A percentile compares a stretch with the other conserved stretches of the same genome.
phyloP scores from a whole-genome alignment of 2,888 invertebrate species.

The Augochlorella aurata region DNA sequence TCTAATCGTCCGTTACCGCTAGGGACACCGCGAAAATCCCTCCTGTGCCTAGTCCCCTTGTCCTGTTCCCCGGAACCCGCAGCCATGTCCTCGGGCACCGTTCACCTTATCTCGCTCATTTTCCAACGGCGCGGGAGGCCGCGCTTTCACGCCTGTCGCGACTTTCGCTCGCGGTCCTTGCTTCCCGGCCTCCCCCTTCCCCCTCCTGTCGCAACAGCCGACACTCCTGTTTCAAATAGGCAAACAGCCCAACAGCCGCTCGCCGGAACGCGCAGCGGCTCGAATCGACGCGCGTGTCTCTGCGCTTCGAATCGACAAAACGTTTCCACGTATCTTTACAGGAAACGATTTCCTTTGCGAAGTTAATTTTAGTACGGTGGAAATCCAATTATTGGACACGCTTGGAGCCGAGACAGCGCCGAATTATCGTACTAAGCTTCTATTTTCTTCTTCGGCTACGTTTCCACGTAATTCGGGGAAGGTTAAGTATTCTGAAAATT shows the following conservation, averaged over 20 bases:
- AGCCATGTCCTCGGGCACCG: neutral
- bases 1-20: neutral
- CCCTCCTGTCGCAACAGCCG: neutral
- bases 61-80: neutral
- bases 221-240: neutral
- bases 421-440: too few relatives aligned
- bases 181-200: neutral
- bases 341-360: too few relatives aligned
- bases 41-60: neutral
- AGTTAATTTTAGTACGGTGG: too few relatives aligned
- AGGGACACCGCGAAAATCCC: neutral
- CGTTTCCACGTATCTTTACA: neutral
- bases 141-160: slow-evolving; percentile 13
- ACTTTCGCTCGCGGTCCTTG: slow-evolving; percentile 36
- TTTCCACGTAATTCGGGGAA: too few relatives aligned
- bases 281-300: neutral
- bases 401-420: too few relatives aligned
- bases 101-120: slow-evolving; percentile 19
- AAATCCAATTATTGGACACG: too few relatives aligned
- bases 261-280: neutral
- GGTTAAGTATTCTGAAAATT: too few relatives aligned
- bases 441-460: too few relatives aligned
- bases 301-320: neutral
- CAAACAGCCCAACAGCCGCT: neutral
- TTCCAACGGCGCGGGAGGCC: slow-evolving; percentile 3